Base-by-base conservation (phyloP, 2,797 vertebrate genomes). In the Enteromius paludinosus region DNA sequence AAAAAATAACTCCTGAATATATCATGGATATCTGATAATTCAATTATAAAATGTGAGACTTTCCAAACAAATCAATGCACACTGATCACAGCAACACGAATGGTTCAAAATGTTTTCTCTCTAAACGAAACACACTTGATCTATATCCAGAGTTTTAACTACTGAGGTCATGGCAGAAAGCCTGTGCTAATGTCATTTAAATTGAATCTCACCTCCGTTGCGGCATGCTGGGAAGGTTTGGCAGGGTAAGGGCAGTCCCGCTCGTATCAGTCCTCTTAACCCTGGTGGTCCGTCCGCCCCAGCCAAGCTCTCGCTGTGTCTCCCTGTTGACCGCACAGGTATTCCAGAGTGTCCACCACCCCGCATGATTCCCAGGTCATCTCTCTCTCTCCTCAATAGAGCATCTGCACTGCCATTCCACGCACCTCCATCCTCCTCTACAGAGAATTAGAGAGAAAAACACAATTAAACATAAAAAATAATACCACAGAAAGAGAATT, bases 171-270 rank as follows among this genome's bases (percentile, higher is more conserved):
- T 35, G 41, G 25, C 47, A 65, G 45, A 65, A 71, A 49, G 47
- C 47, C 35, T 76, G 12, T 54, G 6, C 73, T 69, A 68, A 28
- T 62, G 25, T 78, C 0, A 35, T 25, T 76, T 68, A 0, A 77
- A 30, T 61, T 70, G 25, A 25, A 45, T 74, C 78, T 87, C 90
- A 97, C 96, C 96, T 96, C 96, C 95, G 5, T 97, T 97, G 47
- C 96, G 95, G 92, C 96, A 97, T 86, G 96, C 95, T 0, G 97
- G 97, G 83, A 98, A 97, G 14, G 97, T 96, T 90, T 97, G 97
- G 90, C 97, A 98, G 83, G 97, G 97, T 73, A 96, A 88, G 33
- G 96, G 96, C 71, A 97, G 91, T 28, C 95, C 95, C 0, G 93
- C 93, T 82, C 96, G 94, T 49, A 93, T 93, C 77, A 95, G 92